Conservation (phyloP, 2,113 vertebrate species). For the Oncorhynchus mykiss region DNA sequence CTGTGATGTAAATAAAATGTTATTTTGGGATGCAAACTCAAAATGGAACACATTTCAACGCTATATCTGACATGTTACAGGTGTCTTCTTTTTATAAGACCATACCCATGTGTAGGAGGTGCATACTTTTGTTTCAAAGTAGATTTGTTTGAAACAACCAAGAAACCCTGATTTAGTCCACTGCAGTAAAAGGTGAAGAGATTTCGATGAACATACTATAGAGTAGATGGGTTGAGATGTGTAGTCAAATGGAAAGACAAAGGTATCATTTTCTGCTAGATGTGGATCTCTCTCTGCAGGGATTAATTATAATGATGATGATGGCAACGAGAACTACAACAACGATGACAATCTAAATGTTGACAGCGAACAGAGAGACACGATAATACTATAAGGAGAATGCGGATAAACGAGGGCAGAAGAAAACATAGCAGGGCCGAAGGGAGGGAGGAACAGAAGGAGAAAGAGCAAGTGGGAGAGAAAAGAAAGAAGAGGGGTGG, state of each 20-base stretch:
- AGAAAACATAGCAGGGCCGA: neutral
- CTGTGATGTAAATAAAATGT: too few species aligned
- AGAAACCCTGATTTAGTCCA: too few species aligned
- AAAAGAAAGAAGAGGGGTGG: constrained; percentile 20
- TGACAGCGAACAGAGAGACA: neutral
- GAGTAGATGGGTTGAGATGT: neutral
- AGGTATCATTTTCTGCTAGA: neutral
- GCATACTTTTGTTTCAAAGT: too few species aligned
- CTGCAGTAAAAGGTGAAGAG: too few species aligned
- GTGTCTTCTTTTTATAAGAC: too few species aligned
- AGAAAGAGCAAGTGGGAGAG: constrained; percentile 25
- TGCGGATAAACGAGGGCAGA: neutral
- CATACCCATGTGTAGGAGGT: too few species aligned
- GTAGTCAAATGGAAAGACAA: neutral
- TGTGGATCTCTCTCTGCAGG: neutral
- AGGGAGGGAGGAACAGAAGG: neutral
- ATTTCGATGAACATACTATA: too few species aligned
- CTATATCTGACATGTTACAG: too few species aligned
- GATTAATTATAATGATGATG: neutral
- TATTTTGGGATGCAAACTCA: too few species aligned
- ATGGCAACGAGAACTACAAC: neutral
- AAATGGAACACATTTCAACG: too few species aligned
- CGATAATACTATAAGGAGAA: too few species aligned
- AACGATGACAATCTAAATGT: neutral
- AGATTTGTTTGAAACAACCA: too few species aligned